Evolutionary conservation across 2,113 vertebrate genomes (phyloP), one percentile per base, ranked within the genome.

Genomic region (Ginglymostoma cirratum): DNA sequence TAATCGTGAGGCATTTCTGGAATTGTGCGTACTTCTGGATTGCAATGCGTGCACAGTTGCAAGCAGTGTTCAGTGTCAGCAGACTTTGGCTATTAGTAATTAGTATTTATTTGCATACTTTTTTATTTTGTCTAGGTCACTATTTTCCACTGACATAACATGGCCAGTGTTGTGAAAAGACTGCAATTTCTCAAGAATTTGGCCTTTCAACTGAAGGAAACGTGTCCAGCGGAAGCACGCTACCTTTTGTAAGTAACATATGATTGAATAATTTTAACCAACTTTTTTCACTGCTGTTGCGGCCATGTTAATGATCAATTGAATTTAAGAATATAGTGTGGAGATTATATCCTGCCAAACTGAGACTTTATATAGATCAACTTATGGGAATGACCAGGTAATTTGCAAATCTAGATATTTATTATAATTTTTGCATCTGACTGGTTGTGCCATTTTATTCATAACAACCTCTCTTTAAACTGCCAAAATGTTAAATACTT

Each of bases 221-320:
- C 94, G 2, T 98, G 98, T 66, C 97, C 97, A 27, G 97, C 97
- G 1, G 96, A 98, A 94, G 97, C 97, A 19, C 97, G 98, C 0
- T 97, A 98, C 86, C 96, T 98, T 38, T 96, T 97, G 98, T 98
- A 96, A 97, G 97, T 55, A 66, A 23, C 0, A 4, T 5, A 76
- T 23, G 19, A 6, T 52, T 95, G 7, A 5, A 67, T n/a, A 8
- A 30, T 52, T 95, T 95, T 48, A 95, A 48, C 24, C 93, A 95
- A 12, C 24, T 48, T 30, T 42, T 48, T 93, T 38, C 15, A 65
- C 17, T 10, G n/a, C n/a, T 67, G 5, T 61, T 93, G 87, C 52
- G 52, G 27, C 48, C 48, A 48, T 55, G 23, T 27, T 34, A 90
- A 24, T 90, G 48, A 55, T 89, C 86, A 34, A 17, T 66, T 92